Evolutionary conservation across 92 coral and sea anemone genomes (phyloP).

Genomic region (Paramuricea clavata): DNA sequence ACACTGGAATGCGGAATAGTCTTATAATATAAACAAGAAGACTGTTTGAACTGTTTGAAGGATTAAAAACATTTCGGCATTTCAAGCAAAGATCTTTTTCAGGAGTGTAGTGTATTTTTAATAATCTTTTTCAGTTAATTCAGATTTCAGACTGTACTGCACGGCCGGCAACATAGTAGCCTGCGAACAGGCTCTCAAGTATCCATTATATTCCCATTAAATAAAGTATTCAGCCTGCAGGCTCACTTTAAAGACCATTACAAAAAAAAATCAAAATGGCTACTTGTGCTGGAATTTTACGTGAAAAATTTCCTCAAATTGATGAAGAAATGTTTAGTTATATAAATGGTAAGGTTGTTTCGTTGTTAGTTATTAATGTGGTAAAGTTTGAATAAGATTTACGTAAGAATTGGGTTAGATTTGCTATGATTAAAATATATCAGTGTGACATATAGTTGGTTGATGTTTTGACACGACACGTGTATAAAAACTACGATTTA

Average conservation of each 20-base stretch:
- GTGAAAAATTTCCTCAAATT: slow-evolving; percentile 75
- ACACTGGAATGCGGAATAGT: too few species aligned
- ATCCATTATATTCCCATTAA: background rate
- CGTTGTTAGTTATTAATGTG: background rate
- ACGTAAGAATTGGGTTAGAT: background rate
- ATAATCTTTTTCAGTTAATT: too few species aligned
- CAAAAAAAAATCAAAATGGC: slow-evolving; percentile 3
- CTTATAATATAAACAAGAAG: too few species aligned
- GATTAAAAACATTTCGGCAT: too few species aligned
- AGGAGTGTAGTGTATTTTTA: too few species aligned
- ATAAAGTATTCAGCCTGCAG: background rate
- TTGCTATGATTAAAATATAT: background rate
- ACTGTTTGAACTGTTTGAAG: too few species aligned
- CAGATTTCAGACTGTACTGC: too few species aligned
- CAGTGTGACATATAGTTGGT: background rate
- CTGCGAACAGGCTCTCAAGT: too few species aligned
- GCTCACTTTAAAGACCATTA: background rate
- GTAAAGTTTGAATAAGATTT: background rate
- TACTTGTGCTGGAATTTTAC: slow-evolving; percentile 53
- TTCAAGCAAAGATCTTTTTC: too few species aligned
- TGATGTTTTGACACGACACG: background rate
- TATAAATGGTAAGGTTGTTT: slow-evolving; percentile 73
- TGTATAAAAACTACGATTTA: background rate
- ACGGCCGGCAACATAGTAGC: too few species aligned
- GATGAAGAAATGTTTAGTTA: slow-evolving; percentile 82